Percentiles rank a stretch among this genome's conserved stretches.
phyloP scores from a whole-genome alignment of 2,113 vertebrate genomes.

The Amazona vittata region DNA sequence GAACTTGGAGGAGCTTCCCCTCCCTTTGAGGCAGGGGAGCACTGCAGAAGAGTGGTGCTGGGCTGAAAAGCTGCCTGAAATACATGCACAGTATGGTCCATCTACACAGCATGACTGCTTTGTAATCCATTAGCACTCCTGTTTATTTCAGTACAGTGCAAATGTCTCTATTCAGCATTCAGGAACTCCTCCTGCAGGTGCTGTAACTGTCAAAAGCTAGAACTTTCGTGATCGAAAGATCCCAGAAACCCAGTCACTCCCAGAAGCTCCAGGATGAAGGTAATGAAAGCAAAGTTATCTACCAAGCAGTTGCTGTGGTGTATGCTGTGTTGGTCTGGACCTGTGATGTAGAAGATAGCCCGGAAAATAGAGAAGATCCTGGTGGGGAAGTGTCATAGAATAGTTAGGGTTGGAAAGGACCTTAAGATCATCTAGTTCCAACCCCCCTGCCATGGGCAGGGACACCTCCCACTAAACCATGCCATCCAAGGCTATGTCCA shows the following conservation, averaged over 20 bases:
- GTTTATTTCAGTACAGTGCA: neutral
- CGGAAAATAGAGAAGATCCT: neutral
- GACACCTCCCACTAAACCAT: too few species aligned
- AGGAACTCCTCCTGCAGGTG: neutral
- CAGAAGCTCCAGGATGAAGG: neutral
- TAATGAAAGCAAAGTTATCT: neutral
- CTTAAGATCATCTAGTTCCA: too few species aligned
- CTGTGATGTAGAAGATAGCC: neutral
- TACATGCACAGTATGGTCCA: neutral
- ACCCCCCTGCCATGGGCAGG: too few species aligned
- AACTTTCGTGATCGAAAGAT: neutral
- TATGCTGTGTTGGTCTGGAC: neutral
- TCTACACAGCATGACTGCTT: neutral
- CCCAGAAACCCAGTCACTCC: neutral
- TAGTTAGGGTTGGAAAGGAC: too few species aligned
- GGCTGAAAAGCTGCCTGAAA: neutral
- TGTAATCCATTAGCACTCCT: neutral
- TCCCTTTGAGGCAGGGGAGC: neutral
- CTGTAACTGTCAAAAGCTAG: neutral
- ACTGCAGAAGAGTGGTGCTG: neutral
- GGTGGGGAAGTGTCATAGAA: neutral
- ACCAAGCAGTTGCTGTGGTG: neutral
- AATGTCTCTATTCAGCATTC: neutral
- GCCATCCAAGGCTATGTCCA: too few species aligned
- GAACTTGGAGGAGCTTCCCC: neutral